Conservation (phyloP, 2,888 invertebrate species). For the Cephus sareptanus region DNA sequence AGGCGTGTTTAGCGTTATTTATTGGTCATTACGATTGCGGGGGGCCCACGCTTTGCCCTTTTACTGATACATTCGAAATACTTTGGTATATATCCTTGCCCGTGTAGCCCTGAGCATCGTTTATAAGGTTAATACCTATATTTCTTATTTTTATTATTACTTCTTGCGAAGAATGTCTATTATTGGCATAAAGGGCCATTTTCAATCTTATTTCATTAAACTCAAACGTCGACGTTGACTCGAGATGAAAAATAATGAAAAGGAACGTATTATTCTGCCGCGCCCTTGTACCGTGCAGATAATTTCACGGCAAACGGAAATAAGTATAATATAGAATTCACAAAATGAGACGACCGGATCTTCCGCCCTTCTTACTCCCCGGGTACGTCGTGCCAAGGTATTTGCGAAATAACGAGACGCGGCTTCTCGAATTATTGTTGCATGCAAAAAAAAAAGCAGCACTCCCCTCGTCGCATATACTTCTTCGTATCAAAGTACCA, state of each 20-base stretch:
- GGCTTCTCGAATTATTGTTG: too few species aligned
- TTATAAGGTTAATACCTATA: not conserved
- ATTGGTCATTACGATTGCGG: constrained; percentile 47
- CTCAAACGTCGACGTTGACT: not conserved
- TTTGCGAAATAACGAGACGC: too few species aligned
- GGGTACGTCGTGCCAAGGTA: too few species aligned
- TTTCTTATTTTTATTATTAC: not conserved
- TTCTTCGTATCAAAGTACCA: not conserved
- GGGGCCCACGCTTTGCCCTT: constrained; percentile 16
- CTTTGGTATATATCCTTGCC: not conserved
- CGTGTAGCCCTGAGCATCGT: not conserved
- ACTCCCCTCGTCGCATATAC: not conserved
- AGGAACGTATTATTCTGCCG: not conserved
- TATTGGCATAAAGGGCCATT: not conserved
- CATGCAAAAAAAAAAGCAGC: too few species aligned
- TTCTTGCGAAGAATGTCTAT: not conserved
- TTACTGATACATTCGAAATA: not conserved
- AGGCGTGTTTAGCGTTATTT: constrained; percentile 51
- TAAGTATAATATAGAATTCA: not conserved
- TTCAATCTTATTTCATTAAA: not conserved
- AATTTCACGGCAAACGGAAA: not conserved
- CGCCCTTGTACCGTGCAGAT: not conserved
- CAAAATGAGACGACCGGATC: not conserved
- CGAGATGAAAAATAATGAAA: not conserved
- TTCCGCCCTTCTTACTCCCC: too few species aligned